phyloP scores from a whole-genome alignment of 1,140 invertebrate species.

The Pectinophora gossypiella region DNA sequence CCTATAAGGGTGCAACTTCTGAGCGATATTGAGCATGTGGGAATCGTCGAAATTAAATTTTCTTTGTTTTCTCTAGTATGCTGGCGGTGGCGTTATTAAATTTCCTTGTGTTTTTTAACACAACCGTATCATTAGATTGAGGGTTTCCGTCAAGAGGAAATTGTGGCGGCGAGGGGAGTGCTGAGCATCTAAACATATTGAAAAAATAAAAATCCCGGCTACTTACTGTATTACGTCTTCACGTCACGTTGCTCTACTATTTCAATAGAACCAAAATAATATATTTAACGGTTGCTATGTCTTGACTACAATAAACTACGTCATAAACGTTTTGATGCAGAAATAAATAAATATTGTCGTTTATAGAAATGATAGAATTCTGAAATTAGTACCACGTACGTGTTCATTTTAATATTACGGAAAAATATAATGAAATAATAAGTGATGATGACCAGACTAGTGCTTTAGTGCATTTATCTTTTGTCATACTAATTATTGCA shows the following conservation, averaged over 20 bases:
- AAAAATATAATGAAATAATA: no score
- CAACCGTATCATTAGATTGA: conserved; percentile 76
- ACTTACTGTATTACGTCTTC: conserved; percentile 36
- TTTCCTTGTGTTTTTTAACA: conserved; percentile 77
- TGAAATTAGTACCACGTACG: no score
- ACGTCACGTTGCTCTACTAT: conserved; percentile 37
- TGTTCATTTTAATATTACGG: no score
- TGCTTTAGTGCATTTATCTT: no score
- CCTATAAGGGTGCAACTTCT: conserved; percentile 45
- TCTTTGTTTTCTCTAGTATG: conserved; percentile 67
- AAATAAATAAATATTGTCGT: no score
- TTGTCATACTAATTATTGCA: no score
- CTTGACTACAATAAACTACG: no score
- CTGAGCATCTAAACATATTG: conserved; percentile 72
- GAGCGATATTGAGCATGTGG: conserved; percentile 69
- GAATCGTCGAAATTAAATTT: conserved; percentile 73
- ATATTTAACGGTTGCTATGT: no score
- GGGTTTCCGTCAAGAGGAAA: conserved; percentile 74
- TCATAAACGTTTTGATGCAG: no score
- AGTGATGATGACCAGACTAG: no score
- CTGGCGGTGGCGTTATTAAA: conserved; percentile 71
- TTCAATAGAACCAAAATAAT: no score
- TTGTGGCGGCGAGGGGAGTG: conserved; percentile 68
- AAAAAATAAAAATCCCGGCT: conserved; percentile 72
- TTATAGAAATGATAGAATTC: no score